Conservation (phyloP, 2,797 vertebrate genomes). For the Poeciliopsis paucimaculata region DNA sequence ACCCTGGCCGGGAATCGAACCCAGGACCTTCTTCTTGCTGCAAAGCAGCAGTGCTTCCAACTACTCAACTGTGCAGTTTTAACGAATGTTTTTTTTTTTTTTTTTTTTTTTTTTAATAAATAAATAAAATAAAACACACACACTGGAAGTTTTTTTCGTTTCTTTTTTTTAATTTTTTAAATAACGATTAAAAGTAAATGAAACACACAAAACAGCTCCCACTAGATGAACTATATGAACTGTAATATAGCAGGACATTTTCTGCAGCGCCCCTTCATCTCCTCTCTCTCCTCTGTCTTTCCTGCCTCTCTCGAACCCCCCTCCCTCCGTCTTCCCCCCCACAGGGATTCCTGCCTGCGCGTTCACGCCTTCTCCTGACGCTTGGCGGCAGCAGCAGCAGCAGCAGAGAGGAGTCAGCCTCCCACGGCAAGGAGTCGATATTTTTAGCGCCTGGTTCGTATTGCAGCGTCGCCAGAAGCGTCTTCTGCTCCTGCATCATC, state of each 20-base stretch:
- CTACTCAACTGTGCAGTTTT: too few species aligned
- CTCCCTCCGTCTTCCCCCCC: conserved; percentile 42
- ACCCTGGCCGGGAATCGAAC: too few species aligned
- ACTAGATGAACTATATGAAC: background rate
- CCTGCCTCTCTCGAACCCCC: conserved; percentile 45
- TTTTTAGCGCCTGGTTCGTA: conserved; percentile 70
- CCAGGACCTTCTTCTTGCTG: too few species aligned
- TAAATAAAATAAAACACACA: too few species aligned
- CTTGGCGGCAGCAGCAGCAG: conserved; percentile 27
- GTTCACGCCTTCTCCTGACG: conserved; percentile 46
- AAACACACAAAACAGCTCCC: background rate
- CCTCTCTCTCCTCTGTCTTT: background rate
- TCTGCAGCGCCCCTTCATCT: background rate
- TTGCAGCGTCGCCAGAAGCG: conserved; percentile 43
- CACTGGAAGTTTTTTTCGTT: too few species aligned
- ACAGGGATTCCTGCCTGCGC: conserved; percentile 73
- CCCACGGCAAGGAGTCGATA: conserved; percentile 45
- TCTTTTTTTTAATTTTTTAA: too few species aligned
- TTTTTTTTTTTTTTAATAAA: too few species aligned
- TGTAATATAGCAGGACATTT: conserved; percentile 36
- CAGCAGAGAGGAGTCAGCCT: conserved; percentile 20
- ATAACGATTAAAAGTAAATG: background rate
- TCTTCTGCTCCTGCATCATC: background rate
- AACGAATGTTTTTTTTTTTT: too few species aligned
- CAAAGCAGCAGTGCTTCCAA: too few species aligned